Percentiles rank a stretch among this genome's conserved stretches.
Conservation (phyloP, 64 coral and sea anemone species). For the Montipora efflorescens region DNA sequence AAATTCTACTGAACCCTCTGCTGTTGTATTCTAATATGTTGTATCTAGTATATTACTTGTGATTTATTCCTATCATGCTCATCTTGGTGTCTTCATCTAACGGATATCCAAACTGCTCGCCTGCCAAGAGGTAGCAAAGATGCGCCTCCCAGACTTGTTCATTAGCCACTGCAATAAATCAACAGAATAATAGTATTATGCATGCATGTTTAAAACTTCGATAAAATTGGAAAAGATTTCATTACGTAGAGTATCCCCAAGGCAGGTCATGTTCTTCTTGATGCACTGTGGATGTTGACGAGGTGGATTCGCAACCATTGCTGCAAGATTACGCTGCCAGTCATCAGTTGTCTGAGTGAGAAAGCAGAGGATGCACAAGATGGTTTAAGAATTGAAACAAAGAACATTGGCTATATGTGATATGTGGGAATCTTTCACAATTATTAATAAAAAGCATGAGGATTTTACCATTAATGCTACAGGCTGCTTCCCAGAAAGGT, state of each 20-base stretch:
- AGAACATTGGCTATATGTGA: not conserved
- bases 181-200: not conserved
- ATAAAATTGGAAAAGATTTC: not conserved
- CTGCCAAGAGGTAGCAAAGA: constrained; percentile 61
- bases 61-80: constrained; percentile 47
- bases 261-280: constrained; percentile 53
- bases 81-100: constrained; percentile 50
- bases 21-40: no score
- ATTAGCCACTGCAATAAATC: constrained; percentile 15
- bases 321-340: constrained; percentile 66
- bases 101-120: constrained; percentile 38
- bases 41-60: constrained; percentile 16
- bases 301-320: constrained; percentile 68
- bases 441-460: not conserved
- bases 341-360: constrained; percentile 51
- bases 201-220: not conserved
- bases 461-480: constrained; percentile 54
- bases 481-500: constrained; percentile 55
- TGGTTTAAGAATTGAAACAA: not conserved
- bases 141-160: constrained; percentile 49
- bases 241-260: constrained; percentile 70
- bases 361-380: not conserved
- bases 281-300: constrained; percentile 43
- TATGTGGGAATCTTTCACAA: not conserved
- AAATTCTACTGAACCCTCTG: not conserved